These are phyloP conservation scores for Laupala kohalensis DNA, from an alignment of 1,140 invertebrate species.

Conservation along the genomic window DNA sequence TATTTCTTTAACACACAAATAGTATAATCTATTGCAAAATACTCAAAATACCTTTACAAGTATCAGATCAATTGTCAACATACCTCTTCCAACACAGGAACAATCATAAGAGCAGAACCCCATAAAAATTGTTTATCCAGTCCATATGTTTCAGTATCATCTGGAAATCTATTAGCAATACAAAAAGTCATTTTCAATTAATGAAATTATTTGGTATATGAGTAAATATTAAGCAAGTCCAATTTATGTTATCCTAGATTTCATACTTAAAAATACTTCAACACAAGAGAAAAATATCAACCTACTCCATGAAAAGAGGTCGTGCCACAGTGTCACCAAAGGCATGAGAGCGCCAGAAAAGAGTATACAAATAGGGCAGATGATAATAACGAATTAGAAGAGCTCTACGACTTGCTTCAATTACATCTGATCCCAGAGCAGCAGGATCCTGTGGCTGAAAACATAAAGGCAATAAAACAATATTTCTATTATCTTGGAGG, in stretches of 20 bases:
- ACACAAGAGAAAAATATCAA: too few species aligned
- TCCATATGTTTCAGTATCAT: slow-evolving; percentile 48
- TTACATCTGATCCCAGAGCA: slow-evolving; percentile 49
- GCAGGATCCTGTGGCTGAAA: slow-evolving; percentile 66
- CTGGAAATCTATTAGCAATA: slow-evolving; percentile 39
- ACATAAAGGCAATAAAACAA: background rate
- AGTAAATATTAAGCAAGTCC: background rate
- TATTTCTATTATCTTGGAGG: background rate
- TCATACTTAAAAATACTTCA: too few species aligned
- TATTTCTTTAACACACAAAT: too few species aligned
- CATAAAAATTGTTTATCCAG: slow-evolving; percentile 74
- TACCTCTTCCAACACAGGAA: slow-evolving; percentile 57
- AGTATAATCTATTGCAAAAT: too few species aligned
- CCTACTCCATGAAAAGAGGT: slow-evolving; percentile 70
- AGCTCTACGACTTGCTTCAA: slow-evolving; percentile 45
- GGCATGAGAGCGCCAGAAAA: slow-evolving; percentile 59
- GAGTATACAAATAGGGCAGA: slow-evolving; percentile 69
- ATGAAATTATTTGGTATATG: background rate
- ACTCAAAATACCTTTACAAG: too few species aligned
- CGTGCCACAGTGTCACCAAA: slow-evolving; percentile 57
- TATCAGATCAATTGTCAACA: too few species aligned
- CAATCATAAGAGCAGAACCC: slow-evolving; percentile 58
- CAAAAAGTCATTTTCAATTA: background rate
- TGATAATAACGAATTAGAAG: slow-evolving; percentile 55
- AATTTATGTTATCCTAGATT: too few species aligned